phyloP scores from a whole-genome alignment of 1,140 invertebrate species.

The Rhyzopertha dominica region DNA sequence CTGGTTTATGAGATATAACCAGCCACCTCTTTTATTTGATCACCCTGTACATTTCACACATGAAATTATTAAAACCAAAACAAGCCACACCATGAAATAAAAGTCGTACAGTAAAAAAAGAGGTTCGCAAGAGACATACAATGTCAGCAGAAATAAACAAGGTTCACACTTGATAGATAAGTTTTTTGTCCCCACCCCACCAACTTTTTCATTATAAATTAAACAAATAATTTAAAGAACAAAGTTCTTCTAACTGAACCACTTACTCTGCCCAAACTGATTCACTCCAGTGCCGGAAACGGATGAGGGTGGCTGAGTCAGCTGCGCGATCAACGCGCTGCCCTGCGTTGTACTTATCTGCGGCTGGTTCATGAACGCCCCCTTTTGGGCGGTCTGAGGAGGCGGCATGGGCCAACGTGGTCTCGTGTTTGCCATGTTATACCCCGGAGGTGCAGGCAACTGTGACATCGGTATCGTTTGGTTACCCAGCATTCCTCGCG shows the following conservation, averaged over 20 bases:
- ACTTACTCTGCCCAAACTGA: slow-evolving; percentile 50
- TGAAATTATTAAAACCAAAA: too few relatives aligned
- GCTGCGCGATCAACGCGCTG: slow-evolving; percentile 63
- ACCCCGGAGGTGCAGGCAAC: slow-evolving; percentile 51
- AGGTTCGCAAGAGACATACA: too few relatives aligned
- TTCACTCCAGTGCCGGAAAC: slow-evolving; percentile 48
- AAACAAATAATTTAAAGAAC: background rate
- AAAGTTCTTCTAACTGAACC: slow-evolving; percentile 2
- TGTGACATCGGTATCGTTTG: slow-evolving; percentile 45
- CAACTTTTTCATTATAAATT: slow-evolving; percentile 1
- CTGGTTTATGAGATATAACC: too few relatives aligned
- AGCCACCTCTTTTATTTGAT: too few relatives aligned
- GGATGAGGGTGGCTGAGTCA: slow-evolving; percentile 59
- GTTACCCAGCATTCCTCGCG: slow-evolving; percentile 31
- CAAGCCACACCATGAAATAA: too few relatives aligned
- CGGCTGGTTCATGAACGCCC: too few relatives aligned
- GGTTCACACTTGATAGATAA: background rate
- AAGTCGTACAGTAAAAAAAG: too few relatives aligned
- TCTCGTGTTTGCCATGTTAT: slow-evolving; percentile 37
- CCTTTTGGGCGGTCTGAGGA: slow-evolving; percentile 38
- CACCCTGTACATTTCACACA: too few relatives aligned
- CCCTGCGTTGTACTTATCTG: slow-evolving; percentile 41
- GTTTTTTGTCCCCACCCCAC: slow-evolving; percentile 8
- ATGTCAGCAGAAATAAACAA: background rate
- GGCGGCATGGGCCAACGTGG: slow-evolving; percentile 37